Evolutionary conservation across 2,797 vertebrate species (phyloP).

Genomic region (Hoplostethus atlanticus): DNA sequence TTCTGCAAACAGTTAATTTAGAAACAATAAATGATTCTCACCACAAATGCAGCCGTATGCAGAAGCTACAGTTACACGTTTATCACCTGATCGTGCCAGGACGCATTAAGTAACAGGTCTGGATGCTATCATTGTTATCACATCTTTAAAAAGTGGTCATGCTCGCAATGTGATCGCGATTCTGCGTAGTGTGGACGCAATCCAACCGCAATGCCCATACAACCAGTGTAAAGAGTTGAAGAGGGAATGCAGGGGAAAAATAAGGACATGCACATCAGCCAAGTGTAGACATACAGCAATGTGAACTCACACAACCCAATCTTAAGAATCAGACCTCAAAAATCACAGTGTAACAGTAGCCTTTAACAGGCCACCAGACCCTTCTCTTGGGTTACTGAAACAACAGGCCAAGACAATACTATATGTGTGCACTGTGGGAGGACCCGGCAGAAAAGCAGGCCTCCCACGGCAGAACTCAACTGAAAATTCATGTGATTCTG

Average conservation of each 20-base stretch:
- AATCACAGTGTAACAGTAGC: background rate
- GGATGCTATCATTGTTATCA: background rate
- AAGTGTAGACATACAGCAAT: background rate
- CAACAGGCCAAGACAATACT: background rate
- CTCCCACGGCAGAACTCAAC: background rate
- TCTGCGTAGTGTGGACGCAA: background rate
- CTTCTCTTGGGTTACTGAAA: background rate
- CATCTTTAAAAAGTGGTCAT: background rate
- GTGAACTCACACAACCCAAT: background rate
- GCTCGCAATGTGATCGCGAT: slow-evolving; percentile 1
- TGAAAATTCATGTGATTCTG: background rate
- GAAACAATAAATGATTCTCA: background rate
- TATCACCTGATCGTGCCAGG: slow-evolving; percentile 10
- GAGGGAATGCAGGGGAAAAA: background rate
- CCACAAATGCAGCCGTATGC: background rate
- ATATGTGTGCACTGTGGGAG: background rate
- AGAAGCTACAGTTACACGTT: slow-evolving; percentile 13
- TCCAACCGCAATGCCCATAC: background rate
- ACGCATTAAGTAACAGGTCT: slow-evolving; percentile 16
- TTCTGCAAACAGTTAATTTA: slow-evolving; percentile 6
- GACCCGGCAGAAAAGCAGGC: background rate
- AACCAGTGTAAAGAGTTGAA: background rate
- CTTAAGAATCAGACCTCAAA: background rate
- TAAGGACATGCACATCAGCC: background rate
- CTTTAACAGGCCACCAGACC: background rate